Base-by-base conservation (phyloP, 2,797 vertebrate species). In the Prunella strophiata region DNA sequence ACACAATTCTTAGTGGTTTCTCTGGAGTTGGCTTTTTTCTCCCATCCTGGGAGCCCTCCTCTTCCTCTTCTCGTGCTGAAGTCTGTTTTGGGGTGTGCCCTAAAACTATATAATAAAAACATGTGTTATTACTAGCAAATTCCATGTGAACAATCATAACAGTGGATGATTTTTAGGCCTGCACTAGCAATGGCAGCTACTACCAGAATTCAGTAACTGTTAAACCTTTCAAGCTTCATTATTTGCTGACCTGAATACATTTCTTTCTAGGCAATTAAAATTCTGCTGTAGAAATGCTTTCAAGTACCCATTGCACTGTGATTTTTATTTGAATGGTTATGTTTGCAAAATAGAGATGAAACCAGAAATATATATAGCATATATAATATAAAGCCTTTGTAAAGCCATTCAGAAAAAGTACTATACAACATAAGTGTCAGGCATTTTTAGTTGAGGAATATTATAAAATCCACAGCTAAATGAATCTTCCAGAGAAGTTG, bases 231-330 rank as follows among this genome's bases (percentile, higher is more conserved):
- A 96, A 73, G 51, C 18, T 90, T 61, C 51, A 22, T 29, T 65
- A 9, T 65, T 66, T 57, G 50, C n/a, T 90, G 67, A 73, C 52
- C 63, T 52, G 55, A 89, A 94, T 55, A 15, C 8, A 48, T 48
- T 91, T 91, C 34, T 85, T 89, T 76, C 65, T 36, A 74, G 26
- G 34, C 38, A 91, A 92, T 83, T 94, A 89, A 93, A 88, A 72
- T 88, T 72, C 68, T 85, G 27, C 23, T 75, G 15, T 34, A 79
- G 71, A 84, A 94, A 85, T 29, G 19, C 5, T 93, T 95, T 94
- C 80, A 84, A 74, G 71, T 72, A 77, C 12, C 17, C 20, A 21
- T 6, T 87, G 80, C 38, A 76, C 16, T 0, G 1, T 58, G 47
- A 54, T 68, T 89, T 94, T 93, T 86, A 71, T 84, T 89, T 91